A percentile compares a stretch with the other conserved stretches of the same genome.
phyloP scores from a whole-genome alignment of 2,797 vertebrate species.

The Megalops cyprinoides region DNA sequence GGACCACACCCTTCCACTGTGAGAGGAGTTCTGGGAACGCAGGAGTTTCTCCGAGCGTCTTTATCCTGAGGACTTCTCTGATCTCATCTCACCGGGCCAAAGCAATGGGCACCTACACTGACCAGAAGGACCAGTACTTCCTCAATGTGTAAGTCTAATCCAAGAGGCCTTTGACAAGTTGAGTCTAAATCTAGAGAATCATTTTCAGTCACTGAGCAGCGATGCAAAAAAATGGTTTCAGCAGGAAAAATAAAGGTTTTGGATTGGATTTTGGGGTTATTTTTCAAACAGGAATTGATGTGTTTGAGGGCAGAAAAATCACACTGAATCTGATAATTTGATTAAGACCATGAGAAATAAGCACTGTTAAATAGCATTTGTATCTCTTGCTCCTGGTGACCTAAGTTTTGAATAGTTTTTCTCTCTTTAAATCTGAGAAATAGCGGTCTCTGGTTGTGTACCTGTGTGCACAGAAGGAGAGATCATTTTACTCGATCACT shows the following conservation, averaged over 20 bases:
- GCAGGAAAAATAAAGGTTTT: no score
- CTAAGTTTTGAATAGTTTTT: background rate
- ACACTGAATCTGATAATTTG: background rate
- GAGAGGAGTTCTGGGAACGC: background rate
- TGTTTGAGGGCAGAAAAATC: background rate
- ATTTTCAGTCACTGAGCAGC: no score
- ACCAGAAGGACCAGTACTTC: constrained; percentile 6
- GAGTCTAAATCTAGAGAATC: no score
- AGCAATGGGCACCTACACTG: constrained; percentile 6
- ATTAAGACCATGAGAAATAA: background rate
- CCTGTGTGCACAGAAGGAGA: background rate
- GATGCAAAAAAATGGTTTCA: background rate
- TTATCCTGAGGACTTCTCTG: background rate
- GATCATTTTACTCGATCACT: background rate
- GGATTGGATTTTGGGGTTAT: background rate
- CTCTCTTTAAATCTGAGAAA: background rate
- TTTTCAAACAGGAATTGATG: background rate
- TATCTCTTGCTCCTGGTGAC: background rate
- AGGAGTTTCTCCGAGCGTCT: no score
- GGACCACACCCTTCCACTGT: background rate
- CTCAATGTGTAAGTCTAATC: constrained; percentile 9
- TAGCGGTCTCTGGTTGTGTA: background rate
- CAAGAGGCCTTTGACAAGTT: no score
- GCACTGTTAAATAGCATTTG: background rate
- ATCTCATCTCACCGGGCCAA: background rate